Evolutionary conservation across 2,888 invertebrate species (phyloP), one percentile per base, ranked within the genome.

Genomic region (Rotaria sp.): DNA sequence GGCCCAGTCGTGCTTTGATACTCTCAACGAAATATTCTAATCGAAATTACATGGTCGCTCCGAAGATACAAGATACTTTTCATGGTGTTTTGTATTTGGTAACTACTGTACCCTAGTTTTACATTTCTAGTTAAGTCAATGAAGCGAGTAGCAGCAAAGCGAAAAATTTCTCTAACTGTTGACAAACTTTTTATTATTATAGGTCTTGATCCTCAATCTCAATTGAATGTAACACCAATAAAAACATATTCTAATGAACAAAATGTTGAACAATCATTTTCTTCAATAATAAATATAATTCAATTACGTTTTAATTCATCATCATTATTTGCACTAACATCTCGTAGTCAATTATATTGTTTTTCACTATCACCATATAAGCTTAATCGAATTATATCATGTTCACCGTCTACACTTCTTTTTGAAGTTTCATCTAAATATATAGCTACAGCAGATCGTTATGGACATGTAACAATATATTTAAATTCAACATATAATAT

Each of bases 311-410:
- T 80, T 45, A 41, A 80, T 26, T 80, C 75, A 38, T 24, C 41
- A 41, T 80, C 75, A 80, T 80, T 80, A 45, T 80, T 45, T 80
- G 75, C 45, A 2, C 45, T 80, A 80, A 80, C 75, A 21, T 38
- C 38, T 80, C 75, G 38, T 26, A 80, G 24, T 80, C 41, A 80
- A 80, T n/a, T 80, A 24, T 80, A 80, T 45, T 80, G 75, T 80
- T 80, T 80, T 45, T 80, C 75, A 13, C 4, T 5, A 26, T 80
- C 38, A 80, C n/a, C 67, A 18, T 67, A 35, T 21, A 67, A 67
- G 35, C 67, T 67, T 18, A 67, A 67, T 35, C 67, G 26, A 2
- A 35, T 67, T 35, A 67, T 67, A 35, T 67, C 67, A 30, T 67
- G 67, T 67, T 35, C 35, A 67, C 18, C 67, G 35, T 67, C 67